Evolutionary conservation across 2,888 invertebrate genomes (phyloP), one percentile per base, ranked within the genome.

Genomic region (Globia sparganii): DNA sequence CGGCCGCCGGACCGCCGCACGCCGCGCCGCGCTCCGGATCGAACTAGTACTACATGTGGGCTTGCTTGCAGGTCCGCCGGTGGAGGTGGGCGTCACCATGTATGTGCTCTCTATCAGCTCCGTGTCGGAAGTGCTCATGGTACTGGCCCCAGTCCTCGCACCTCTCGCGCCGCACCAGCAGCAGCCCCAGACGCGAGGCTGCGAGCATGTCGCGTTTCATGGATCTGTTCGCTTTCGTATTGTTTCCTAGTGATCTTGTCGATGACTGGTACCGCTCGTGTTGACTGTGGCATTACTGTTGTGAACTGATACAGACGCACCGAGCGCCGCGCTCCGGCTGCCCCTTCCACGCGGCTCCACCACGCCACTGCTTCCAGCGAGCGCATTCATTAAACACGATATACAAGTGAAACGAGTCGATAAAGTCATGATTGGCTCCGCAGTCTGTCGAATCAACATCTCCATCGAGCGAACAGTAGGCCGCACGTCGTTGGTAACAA

Each of bases 101-200:
- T 99, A 99, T 97, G 99, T 99, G 97, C 98, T 99, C 97, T 99
- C 99, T 97, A 99, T 99, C 98, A 99, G 99, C 97, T 99, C 99
- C 97, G 98, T 99, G 97, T 99, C 99, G 97, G 99, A 99, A 98
- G 99, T 99, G 97, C 98, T 99, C 98, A 99, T 99, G 99, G 99
- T 99, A 98, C 96, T 95, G 94, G 95, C 91, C 85, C 86, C 86
- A 82, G 85, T 92, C 65, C 81, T 91, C 91, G 91, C 92, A 92
- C 87, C 84, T 81, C 86, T 88, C 91, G 83, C 87, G 82, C 88
- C 88, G 90, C 92, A 91, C 91, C 89, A 89, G 89, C 94, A 94
- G 95, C 96, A 95, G 96, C 96, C 96, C 96, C 92, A 95, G 96
- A 94, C 92, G 94, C 96, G 95, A 95, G 96, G 96, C 95, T 96